Percentiles rank a stretch among this genome's conserved stretches.
These are phyloP conservation scores for Meleagris gallopavo DNA, from an alignment of 2,113 vertebrate species.

Conservation along the genomic window DNA sequence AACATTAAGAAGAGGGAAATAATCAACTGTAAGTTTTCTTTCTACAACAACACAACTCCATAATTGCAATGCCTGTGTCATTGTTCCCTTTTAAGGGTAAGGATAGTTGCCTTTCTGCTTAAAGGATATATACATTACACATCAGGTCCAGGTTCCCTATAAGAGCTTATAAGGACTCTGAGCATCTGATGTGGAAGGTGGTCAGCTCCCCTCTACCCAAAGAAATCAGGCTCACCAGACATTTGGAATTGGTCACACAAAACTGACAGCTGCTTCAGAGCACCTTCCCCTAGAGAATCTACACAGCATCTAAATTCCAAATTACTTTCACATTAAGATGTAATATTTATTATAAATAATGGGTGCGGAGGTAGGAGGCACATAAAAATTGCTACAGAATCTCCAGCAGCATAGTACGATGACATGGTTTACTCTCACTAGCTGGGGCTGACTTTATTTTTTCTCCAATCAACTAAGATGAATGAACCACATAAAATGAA, in stretches of 20 bases:
- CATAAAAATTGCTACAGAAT: constrained; percentile 2
- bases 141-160: neutral
- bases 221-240: neutral
- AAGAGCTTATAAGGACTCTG: neutral
- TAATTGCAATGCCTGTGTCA: neutral
- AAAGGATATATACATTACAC: neutral
- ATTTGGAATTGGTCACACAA: neutral
- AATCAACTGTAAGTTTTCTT: neutral
- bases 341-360: constrained; percentile 9
- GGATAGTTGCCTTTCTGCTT: neutral
- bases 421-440: neutral
- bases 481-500: constrained; percentile 61
- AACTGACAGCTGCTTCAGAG: neutral
- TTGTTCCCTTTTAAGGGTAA: neutral
- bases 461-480: constrained; percentile 33
- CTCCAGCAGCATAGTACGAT: neutral
- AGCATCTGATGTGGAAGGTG: neutral
- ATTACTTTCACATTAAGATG: neutral
- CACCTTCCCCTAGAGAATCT: neutral
- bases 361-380: neutral
- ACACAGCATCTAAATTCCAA: neutral
- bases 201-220: neutral
- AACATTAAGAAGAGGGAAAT: constrained; percentile 13
- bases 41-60: neutral
- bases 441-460: constrained; percentile 28